Conservation (phyloP, 2,113 vertebrate species). For the Laticauda laticaudata region DNA sequence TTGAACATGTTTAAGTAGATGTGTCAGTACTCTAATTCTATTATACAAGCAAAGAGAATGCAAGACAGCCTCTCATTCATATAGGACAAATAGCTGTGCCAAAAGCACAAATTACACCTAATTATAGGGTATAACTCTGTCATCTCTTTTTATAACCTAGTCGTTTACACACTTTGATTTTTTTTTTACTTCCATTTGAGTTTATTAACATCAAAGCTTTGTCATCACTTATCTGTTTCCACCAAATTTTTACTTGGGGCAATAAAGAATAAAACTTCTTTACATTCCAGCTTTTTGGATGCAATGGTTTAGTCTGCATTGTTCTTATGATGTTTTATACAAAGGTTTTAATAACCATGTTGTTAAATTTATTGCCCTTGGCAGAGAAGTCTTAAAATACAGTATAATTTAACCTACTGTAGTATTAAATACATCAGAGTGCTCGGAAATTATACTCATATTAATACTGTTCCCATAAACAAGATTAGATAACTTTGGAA, state of each 20-base stretch:
- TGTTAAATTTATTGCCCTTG: conserved; percentile 66
- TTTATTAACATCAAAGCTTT: conserved; percentile 84
- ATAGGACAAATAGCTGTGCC: conserved; percentile 73
- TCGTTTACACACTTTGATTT: conserved; percentile 79
- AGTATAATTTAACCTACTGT: conserved; percentile 63
- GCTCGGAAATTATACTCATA: conserved; percentile 57
- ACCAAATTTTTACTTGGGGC: conserved; percentile 71
- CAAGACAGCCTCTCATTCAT: conserved; percentile 71
- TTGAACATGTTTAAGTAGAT: conserved; percentile 57
- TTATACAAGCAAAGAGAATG: conserved; percentile 65
- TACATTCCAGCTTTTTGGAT: conserved; percentile 68
- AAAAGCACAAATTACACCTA: conserved; percentile 78
- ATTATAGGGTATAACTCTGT: conserved; percentile 77
- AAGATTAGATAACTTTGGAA: conserved; percentile 42
- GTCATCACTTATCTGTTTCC: conserved; percentile 75
- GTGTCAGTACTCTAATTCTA: conserved; percentile 52
- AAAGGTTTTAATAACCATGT: conserved; percentile 59
- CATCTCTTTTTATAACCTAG: conserved; percentile 76
- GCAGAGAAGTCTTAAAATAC: conserved; percentile 57
- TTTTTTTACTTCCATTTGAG: conserved; percentile 75
- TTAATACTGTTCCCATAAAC: conserved; percentile 49
- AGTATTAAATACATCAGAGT: conserved; percentile 50
- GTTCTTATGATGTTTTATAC: conserved; percentile 62
- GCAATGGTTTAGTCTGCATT: conserved; percentile 65
- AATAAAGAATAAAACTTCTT: conserved; percentile 67